Evolutionary conservation across 1,140 invertebrate species (phyloP).

Genomic region (Drosophila quadrilineata): DNA sequence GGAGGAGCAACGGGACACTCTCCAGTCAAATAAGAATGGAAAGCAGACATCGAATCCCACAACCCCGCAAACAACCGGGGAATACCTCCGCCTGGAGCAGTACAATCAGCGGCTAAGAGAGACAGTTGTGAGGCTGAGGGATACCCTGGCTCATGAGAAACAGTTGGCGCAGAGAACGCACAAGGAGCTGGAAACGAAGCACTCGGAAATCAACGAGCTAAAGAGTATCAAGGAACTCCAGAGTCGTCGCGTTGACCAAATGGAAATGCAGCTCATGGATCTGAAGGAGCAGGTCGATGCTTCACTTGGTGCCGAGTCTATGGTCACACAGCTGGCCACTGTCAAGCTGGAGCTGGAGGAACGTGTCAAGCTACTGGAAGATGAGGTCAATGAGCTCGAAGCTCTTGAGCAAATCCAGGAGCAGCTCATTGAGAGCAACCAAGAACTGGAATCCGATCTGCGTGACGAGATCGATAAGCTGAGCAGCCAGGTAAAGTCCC

Average conservation of each 20-base stretch:
- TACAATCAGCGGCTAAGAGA: slow-evolving; percentile 96
- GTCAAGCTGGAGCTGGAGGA: slow-evolving; percentile 96
- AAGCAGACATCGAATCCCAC: slow-evolving; percentile 32
- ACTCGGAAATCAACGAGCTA: slow-evolving; percentile 91
- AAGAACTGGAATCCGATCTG: slow-evolving; percentile 94
- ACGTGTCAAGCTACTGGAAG: slow-evolving; percentile 91
- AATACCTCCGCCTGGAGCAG: slow-evolving; percentile 95
- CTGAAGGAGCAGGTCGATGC: slow-evolving; percentile 89
- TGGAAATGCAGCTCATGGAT: slow-evolving; percentile 94
- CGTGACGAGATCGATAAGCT: slow-evolving; percentile 96
- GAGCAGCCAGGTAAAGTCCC: slow-evolving; percentile 88
- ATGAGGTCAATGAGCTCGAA: slow-evolving; percentile 93
- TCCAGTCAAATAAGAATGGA: slow-evolving; percentile 60
- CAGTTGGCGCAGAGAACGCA: slow-evolving; percentile 92
- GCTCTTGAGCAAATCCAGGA: slow-evolving; percentile 90
- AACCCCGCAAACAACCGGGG: slow-evolving; percentile 85
- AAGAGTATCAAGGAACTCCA: slow-evolving; percentile 92
- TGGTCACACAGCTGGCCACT: slow-evolving; percentile 97
- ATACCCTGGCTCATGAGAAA: slow-evolving; percentile 96
- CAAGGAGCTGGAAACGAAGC: slow-evolving; percentile 95
- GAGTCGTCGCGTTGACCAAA: slow-evolving; percentile 86
- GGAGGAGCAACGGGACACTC: slow-evolving; percentile 61
- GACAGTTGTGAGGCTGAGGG: slow-evolving; percentile 94
- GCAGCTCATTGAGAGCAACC: slow-evolving; percentile 88
- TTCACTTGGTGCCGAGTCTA: slow-evolving; percentile 97